Conservation (phyloP, 2,113 vertebrate species). For the Percopsis transmontana region DNA sequence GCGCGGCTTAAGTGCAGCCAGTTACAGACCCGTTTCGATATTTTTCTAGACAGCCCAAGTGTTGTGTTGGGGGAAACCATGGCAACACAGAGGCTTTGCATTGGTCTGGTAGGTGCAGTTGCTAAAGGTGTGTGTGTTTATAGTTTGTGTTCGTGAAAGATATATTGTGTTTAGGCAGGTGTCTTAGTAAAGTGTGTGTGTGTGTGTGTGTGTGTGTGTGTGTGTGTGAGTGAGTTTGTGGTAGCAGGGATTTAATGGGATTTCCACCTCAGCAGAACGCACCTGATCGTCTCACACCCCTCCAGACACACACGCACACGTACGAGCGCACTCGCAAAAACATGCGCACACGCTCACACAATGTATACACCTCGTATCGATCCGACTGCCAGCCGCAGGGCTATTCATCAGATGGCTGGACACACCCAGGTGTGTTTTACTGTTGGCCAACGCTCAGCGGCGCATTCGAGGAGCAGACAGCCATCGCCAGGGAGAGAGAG, state of each 20-base stretch:
- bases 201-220: neutral
- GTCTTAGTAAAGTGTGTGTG: slow-evolving; percentile 33
- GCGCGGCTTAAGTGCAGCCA: no score
- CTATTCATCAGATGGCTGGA: slow-evolving; percentile 77
- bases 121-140: no score
- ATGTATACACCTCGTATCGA: slow-evolving; percentile 62
- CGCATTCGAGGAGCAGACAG: slow-evolving; percentile 63
- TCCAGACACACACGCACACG: neutral
- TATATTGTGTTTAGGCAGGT: slow-evolving; percentile 12
- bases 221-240: slow-evolving; percentile 28
- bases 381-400: slow-evolving; percentile 61
- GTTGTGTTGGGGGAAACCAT: no score
- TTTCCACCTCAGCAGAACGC: slow-evolving; percentile 79
- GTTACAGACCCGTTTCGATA: no score
- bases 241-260: slow-evolving; percentile 76
- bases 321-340: slow-evolving; percentile 23
- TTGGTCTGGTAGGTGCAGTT: no score
- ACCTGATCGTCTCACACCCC: slow-evolving; percentile 54
- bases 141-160: no score
- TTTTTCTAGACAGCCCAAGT: no score
- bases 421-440: slow-evolving; percentile 79
- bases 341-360: slow-evolving; percentile 13
- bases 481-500: slow-evolving; percentile 29
- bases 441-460: slow-evolving; percentile 72
- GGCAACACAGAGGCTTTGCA: no score